phyloP scores from a whole-genome alignment of 2,888 invertebrate species.

The Chaetoderma sp. region DNA sequence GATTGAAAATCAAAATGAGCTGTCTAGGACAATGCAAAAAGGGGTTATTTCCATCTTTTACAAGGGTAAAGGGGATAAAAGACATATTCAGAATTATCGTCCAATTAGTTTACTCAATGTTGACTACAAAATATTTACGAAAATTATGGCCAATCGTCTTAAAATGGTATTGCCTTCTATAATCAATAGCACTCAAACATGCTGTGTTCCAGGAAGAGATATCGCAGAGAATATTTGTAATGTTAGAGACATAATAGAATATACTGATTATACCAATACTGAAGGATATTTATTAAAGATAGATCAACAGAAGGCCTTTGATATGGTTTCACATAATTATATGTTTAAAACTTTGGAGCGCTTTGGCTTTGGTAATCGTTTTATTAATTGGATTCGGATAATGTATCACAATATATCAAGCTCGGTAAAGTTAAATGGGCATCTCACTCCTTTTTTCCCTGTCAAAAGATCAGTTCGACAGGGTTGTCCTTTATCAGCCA shows the following conservation, averaged over 20 bases:
- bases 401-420: slow-evolving; percentile 26
- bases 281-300: slow-evolving; percentile 32
- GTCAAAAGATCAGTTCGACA: background rate
- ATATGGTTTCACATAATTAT: slow-evolving; percentile 38
- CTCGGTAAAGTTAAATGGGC: background rate
- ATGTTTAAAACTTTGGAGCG: slow-evolving; percentile 32
- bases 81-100: too few species aligned
- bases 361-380: slow-evolving; percentile 37
- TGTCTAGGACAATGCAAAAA: too few species aligned
- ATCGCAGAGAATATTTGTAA: slow-evolving; percentile 40
- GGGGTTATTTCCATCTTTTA: too few species aligned
- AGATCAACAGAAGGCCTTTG: slow-evolving; percentile 46
- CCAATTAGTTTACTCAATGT: slow-evolving; percentile 42
- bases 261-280: slow-evolving; percentile 34
- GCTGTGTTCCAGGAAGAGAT: slow-evolving; percentile 36
- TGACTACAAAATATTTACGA: slow-evolving; percentile 42
- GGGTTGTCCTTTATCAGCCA: slow-evolving; percentile 1
- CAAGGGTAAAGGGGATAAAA: too few species aligned
- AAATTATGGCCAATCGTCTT: slow-evolving; percentile 34
- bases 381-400: slow-evolving; percentile 37
- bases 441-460: background rate
- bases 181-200: too few species aligned
- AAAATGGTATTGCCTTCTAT: too few species aligned
- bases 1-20: too few species aligned
- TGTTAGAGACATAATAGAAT: slow-evolving; percentile 34